Evolutionary conservation across 2,797 vertebrate genomes (phyloP), one percentile per base, ranked within the genome.

Genomic region (Bovichtus variegatus): DNA sequence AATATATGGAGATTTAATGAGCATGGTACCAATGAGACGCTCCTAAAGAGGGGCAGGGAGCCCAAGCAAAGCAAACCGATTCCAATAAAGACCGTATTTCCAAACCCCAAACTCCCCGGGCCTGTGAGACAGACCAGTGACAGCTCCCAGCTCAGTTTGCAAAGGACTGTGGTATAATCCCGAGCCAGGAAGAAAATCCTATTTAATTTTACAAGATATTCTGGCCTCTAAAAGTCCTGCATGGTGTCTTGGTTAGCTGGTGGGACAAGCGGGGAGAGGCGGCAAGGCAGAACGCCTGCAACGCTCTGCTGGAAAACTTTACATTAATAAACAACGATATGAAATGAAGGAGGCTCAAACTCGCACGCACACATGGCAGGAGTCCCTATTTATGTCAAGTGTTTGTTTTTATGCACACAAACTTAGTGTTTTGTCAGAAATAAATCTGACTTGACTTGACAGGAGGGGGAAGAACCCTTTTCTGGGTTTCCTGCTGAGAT

Each of bases 121-220:
- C 59, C 84, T 74, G 78, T 76, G 86, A 88, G 81, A 90, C 90
- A 87, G 91, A 90, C 82, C 91, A 92, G 89, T 85, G 92, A 94
- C 91, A 93, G 91, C 83, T 91, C 88, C 77, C 88, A 67, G 87
- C 89, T 90, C 90, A 65, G 76, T 84, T 87, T 85, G 87, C 85
- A 93, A 91, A 91, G 90, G 86, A 86, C 86, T 93, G 92, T 72
- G 93, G 91, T 93, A 82, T 93, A 93, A 89, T 84, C 90, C 80
- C 82, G 78, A 80, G 87, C 88, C 91, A 91, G 90, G 87, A 88
- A 92, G 93, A 95, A 95, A 94, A 94, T 93, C 93, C 92, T 84
- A 88, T 92, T 95, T 93, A 88, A 94, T 93, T 96, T 95, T 93
- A 95, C 92, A 93, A 95, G 90, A 89, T 90, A 87, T 87, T 87